phyloP scores from a whole-genome alignment of 2,888 invertebrate species.

The Dryobota labecula region DNA sequence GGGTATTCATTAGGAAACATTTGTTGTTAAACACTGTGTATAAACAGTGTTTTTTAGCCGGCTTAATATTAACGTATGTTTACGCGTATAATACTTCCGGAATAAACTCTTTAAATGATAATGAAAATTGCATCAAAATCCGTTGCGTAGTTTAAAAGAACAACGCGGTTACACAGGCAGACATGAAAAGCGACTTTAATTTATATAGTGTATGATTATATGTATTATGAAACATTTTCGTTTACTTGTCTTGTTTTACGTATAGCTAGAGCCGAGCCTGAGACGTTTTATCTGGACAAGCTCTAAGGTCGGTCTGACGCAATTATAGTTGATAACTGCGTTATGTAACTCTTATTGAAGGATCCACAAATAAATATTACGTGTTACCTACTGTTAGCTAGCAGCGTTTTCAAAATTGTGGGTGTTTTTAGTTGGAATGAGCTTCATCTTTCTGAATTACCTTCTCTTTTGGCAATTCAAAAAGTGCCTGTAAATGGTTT shows the following conservation, averaged over 20 bases:
- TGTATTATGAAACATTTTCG: neutral
- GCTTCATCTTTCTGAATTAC: neutral
- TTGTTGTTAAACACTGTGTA: no score
- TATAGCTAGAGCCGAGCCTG: no score
- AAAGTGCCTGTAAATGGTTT: neutral
- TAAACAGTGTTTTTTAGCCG: no score
- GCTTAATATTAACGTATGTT: no score
- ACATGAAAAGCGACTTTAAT: no score
- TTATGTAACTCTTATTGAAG: slow-evolving; percentile 32
- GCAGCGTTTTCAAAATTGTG: slow-evolving; percentile 1
- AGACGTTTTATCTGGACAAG: slow-evolving; percentile 34
- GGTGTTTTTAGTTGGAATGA: neutral
- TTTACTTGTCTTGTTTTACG: neutral
- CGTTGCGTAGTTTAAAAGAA: no score
- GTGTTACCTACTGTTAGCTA: neutral
- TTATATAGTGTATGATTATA: no score
- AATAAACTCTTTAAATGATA: no score
- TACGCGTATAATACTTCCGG: no score
- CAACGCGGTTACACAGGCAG: no score
- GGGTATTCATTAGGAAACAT: no score
- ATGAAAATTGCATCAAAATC: no score
- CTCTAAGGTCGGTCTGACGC: slow-evolving; percentile 44
- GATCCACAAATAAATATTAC: slow-evolving; percentile 42
- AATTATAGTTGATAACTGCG: slow-evolving; percentile 42
- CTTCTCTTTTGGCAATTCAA: neutral